These are phyloP conservation scores for Antigone vipio DNA, from an alignment of 2,113 vertebrate genomes.

Conservation along the genomic window DNA sequence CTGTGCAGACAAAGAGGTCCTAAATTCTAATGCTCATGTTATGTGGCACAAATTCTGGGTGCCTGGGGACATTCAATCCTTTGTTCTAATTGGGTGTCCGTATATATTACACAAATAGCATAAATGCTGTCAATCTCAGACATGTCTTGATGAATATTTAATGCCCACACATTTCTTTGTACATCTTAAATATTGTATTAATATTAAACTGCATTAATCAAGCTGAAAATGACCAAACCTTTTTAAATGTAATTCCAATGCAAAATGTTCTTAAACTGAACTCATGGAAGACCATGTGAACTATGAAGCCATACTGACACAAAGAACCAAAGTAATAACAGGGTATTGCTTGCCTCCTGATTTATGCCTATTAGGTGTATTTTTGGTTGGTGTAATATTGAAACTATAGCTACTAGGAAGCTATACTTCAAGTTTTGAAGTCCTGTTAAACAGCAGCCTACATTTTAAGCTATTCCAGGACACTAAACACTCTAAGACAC, in stretches of 20 bases:
- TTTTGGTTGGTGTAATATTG: neutral
- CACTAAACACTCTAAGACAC: neutral
- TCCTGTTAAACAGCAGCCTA: neutral
- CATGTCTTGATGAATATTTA: neutral
- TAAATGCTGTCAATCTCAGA: neutral
- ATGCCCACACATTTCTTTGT: neutral
- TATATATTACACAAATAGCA: neutral
- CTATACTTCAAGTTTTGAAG: neutral
- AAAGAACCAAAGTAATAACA: neutral
- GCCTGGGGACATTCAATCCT: neutral
- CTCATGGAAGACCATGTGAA: neutral
- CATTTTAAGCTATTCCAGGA: neutral
- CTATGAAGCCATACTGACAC: neutral
- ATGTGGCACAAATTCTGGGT: neutral
- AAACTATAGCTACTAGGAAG: neutral
- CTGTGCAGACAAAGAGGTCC: neutral
- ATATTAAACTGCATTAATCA: neutral
- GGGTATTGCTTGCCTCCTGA: neutral
- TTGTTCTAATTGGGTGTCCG: neutral
- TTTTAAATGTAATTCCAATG: neutral
- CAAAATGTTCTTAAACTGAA: neutral
- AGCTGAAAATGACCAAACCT: neutral
- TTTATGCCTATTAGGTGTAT: neutral
- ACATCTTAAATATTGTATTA: neutral
- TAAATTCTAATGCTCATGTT: neutral